Percentiles rank a stretch among this genome's conserved stretches.
phyloP scores from a whole-genome alignment of 2,113 vertebrate species.

The Atherinomorus stipes region DNA sequence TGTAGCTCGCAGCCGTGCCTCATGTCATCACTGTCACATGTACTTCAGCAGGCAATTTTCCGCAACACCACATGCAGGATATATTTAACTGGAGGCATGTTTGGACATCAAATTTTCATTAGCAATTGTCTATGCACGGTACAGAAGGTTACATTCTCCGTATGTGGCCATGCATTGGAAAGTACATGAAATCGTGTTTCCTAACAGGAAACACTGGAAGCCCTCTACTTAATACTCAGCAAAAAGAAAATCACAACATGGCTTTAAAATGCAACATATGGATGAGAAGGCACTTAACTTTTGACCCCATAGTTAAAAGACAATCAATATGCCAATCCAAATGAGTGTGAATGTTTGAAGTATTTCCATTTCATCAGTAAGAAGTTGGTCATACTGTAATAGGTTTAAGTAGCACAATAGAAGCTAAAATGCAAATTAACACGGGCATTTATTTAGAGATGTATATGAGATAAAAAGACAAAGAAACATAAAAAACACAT shows the following conservation, averaged over 20 bases:
- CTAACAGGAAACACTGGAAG: constrained; percentile 8
- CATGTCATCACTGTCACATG: constrained; percentile 18
- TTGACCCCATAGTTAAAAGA: constrained; percentile 32
- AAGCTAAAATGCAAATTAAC: not conserved
- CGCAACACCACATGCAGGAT: not conserved
- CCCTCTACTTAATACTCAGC: constrained; percentile 18
- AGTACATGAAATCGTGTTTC: constrained; percentile 34
- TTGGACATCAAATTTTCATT: constrained; percentile 67
- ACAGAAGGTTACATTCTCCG: constrained; percentile 42
- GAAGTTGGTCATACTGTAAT: not conserved
- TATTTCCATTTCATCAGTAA: constrained; percentile 7
- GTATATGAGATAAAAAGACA: not conserved
- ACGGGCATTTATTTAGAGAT: not conserved
- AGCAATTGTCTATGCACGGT: constrained; percentile 19
- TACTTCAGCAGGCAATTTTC: not conserved
- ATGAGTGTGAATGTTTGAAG: not conserved
- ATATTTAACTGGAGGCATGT: constrained; percentile 27
- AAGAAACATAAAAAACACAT: not conserved
- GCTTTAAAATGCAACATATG: constrained; percentile 21
- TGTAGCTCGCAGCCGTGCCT: not conserved
- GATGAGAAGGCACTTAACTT: constrained; percentile 37
- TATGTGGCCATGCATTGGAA: constrained; percentile 18
- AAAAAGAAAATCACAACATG: constrained; percentile 25
- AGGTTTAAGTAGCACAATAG: not conserved
- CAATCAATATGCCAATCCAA: constrained; percentile 43